Base-by-base conservation (phyloP, 2,797 vertebrate species). In the Staurois parvus region DNA sequence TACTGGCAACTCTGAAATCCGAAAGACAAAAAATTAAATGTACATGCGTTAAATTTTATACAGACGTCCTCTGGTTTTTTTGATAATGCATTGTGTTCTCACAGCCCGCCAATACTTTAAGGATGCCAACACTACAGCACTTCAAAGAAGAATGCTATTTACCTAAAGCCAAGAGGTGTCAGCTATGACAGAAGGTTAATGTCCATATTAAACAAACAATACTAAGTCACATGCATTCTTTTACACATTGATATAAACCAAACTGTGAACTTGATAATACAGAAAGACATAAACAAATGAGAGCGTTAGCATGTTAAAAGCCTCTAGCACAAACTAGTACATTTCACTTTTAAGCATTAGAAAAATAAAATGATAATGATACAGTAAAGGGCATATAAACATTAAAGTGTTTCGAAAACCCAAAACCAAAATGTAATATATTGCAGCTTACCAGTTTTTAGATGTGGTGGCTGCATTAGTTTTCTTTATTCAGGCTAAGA, bases 1-100 rank as follows among this genome's bases (percentile, higher is more conserved):
- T 75, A 32, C 85, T 64, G 21, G 56, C 19, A 29, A 45, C 28
- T 42, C 85, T 87, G 30, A 66, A 81, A 86, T 40, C 4, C 59
- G 67, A 86, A 42, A 9, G 1, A 77, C 12, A 62, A 9, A 72
- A 28, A 76, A 40, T 26, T 59, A 48, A 62, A 1, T 10, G 17
- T 32, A 28, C 28, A 84, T 28, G 19, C 11, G 3, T 8, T 52
- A 56, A 15, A 42, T 40, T 26, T 19, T 12, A 81, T 32, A 26
- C 40, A 80, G 8, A 69, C 12, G 37, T 15, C 78, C 15, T 34
- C 15, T 3, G 21, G 6, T 26, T 52, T 78, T 37, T 79, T n/a
- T 37, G 76, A 32, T 42, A 21, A 42, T 10, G 3, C 30, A 62
- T 11, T 19, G 17, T 42, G 15, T 73, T 13, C 17, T 66, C 2